These are phyloP conservation scores for Pyrrhosoma nymphula DNA, from an alignment of 2,888 invertebrate species.

Conservation along the genomic window DNA sequence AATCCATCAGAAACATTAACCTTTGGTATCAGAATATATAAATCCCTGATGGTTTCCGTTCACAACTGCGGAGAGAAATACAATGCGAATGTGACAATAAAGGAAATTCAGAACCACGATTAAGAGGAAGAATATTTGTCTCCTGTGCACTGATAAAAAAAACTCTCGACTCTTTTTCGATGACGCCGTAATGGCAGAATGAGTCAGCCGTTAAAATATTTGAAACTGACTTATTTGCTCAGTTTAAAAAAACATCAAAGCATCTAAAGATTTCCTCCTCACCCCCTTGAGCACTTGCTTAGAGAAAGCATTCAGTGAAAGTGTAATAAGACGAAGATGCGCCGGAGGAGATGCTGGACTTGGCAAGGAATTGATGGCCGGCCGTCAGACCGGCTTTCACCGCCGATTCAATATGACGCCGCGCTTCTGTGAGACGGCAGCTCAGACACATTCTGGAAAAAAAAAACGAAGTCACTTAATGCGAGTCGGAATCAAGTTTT, in stretches of 20 bases:
- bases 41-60: no score
- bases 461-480: not conserved
- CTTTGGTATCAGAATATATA: no score
- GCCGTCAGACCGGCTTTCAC: slow-evolving; percentile 31
- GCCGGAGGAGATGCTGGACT: not conserved
- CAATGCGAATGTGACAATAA: no score
- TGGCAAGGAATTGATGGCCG: not conserved
- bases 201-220: not conserved
- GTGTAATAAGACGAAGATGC: slow-evolving; percentile 25
- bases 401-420: not conserved
- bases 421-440: not conserved
- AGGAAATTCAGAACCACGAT: no score
- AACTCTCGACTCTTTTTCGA: not conserved
- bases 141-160: not conserved
- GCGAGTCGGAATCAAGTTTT: not conserved
- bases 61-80: no score
- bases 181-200: not conserved
- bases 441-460: not conserved
- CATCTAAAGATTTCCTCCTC: not conserved
- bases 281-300: not conserved
- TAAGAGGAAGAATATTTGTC: not conserved
- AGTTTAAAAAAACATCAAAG: not conserved
- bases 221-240: not conserved
- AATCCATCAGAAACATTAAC: no score
- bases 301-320: slow-evolving; percentile 56